Evolutionary conservation across 2,113 vertebrate species (phyloP).

Genomic region (Grus americana): DNA sequence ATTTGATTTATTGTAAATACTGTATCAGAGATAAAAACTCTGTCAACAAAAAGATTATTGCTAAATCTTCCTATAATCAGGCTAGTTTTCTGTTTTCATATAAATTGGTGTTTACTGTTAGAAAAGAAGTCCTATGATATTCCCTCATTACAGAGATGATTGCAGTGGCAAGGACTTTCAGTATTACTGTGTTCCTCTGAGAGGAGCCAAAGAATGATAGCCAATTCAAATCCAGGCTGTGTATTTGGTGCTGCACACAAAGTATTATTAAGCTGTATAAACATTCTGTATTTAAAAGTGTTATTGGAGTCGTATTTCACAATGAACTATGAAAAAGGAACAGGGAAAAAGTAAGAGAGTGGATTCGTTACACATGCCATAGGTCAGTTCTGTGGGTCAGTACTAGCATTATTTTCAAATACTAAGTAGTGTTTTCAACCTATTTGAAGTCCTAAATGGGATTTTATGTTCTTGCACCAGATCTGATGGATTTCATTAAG

Average conservation of each 20-base stretch:
- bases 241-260: background rate
- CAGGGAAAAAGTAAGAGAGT: background rate
- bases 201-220: background rate
- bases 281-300: background rate
- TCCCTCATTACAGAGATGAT: background rate
- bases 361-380: fast-evolving
- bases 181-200: background rate
- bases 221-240: background rate
- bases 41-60: conserved; percentile 1
- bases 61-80: background rate
- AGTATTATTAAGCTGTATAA: background rate
- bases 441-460: background rate
- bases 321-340: background rate
- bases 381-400: background rate
- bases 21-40: background rate
- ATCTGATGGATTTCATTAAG: background rate
- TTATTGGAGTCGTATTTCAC: background rate
- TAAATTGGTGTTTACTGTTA: background rate
- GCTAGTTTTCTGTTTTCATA: background rate
- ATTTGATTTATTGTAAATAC: conserved; percentile 28
- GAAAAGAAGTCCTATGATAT: background rate
- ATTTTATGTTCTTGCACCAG: background rate
- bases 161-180: background rate
- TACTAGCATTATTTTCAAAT: background rate
- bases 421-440: background rate